These are phyloP conservation scores for Artemisiospiza belli DNA, from an alignment of 2,113 vertebrate genomes.

Conservation along the genomic window DNA sequence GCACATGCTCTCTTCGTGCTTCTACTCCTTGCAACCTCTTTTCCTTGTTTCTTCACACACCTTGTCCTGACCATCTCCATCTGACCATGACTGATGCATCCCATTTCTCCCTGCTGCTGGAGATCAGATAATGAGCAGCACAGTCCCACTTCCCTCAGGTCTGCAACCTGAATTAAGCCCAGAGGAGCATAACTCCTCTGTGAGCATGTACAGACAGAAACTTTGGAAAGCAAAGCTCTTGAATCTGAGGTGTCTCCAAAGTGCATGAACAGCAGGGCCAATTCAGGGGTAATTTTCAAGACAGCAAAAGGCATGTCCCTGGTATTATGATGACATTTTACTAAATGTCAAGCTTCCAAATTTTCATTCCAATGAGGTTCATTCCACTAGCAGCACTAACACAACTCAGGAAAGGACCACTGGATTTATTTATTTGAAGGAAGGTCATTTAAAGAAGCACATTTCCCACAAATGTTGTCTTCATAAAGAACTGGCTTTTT, in stretches of 20 bases:
- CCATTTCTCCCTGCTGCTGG: not conserved
- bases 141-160: not conserved
- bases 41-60: not conserved
- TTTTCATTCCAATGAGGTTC: not conserved
- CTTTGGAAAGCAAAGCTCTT: not conserved
- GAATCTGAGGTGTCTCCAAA: not conserved
- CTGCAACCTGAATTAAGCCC: not conserved
- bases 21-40: not conserved
- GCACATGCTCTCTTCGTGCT: not conserved
- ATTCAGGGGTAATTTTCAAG: not conserved
- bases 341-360: not conserved
- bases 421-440: not conserved
- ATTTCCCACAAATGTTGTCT: not conserved
- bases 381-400: not conserved
- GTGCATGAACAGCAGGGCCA: not conserved
- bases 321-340: not conserved
- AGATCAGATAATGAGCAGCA: not conserved
- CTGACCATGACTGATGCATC: not conserved
- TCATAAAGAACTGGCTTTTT: not conserved
- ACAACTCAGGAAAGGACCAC: not conserved
- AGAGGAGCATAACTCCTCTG: not conserved
- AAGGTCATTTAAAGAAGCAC: not conserved
- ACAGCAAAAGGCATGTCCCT: not conserved
- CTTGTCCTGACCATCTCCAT: not conserved
- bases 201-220: not conserved